These are phyloP conservation scores for Cladopsammia gracilis DNA, from an alignment of 64 coral and sea anemone genomes.

Conservation along the genomic window DNA sequence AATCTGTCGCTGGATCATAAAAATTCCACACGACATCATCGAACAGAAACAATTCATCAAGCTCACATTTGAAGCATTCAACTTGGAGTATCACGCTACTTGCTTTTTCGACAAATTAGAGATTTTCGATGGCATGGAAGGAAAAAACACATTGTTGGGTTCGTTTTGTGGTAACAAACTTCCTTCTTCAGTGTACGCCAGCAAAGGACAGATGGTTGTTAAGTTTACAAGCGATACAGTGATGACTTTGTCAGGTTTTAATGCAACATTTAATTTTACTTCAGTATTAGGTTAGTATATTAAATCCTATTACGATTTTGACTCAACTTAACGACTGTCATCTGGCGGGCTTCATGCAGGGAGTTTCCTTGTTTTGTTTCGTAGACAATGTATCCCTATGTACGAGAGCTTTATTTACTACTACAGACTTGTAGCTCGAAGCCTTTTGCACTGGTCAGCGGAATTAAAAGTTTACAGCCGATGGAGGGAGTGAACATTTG, in stretches of 20 bases:
- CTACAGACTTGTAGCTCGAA: no score
- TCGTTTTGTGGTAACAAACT: neutral
- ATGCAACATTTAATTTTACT: slow-evolving; percentile 7
- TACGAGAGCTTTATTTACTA: no score
- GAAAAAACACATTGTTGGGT: neutral
- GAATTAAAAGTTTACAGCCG: no score
- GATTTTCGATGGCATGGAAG: neutral
- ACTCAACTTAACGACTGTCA: no score
- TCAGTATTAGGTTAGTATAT: neutral
- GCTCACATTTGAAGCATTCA: neutral
- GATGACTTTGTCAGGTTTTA: neutral
- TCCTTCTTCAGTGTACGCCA: neutral
- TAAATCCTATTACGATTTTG: no score
- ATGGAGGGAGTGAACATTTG: no score
- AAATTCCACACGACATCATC: neutral
- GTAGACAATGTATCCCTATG: no score
- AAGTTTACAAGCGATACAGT: neutral
- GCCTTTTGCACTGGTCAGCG: no score
- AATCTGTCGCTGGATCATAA: neutral
- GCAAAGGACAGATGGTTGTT: neutral
- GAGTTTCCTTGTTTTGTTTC: no score
- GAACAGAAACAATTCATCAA: neutral
- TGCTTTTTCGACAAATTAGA: neutral
- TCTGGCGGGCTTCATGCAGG: no score
- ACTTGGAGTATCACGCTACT: neutral